Conservation (phyloP, 2,113 vertebrate species). For the Arizona elegans region DNA sequence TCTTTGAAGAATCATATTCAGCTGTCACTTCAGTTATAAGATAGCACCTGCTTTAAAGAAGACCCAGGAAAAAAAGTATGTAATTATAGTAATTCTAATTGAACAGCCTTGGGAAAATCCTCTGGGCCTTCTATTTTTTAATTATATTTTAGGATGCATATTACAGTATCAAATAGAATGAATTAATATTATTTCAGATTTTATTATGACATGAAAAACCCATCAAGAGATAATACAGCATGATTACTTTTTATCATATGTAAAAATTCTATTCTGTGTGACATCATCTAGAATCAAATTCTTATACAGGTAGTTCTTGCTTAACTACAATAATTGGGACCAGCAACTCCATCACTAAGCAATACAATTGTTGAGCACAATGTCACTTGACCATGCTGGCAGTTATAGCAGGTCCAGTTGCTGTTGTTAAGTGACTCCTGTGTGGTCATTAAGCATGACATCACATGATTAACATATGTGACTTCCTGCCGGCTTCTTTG, state of each 20-base stretch:
- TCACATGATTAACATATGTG: neutral
- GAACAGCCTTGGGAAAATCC: constrained; percentile 14
- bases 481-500: neutral
- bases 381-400: neutral
- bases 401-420: neutral
- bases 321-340: neutral
- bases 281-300: neutral
- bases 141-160: constrained; percentile 2
- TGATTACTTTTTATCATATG: neutral
- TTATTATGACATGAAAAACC: neutral
- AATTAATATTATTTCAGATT: neutral
- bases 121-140: neutral
- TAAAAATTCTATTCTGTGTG: neutral
- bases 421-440: neutral
- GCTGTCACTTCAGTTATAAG: neutral
- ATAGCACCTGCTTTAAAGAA: neutral
- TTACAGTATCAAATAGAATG: neutral
- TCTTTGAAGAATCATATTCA: neutral
- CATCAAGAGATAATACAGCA: neutral
- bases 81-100: constrained; percentile 3
- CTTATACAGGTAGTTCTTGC: neutral
- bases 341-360: neutral
- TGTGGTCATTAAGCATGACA: neutral
- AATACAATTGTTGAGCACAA: neutral
- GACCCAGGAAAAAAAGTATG: constrained; percentile 12